A percentile compares a stretch with the other conserved stretches of the same genome.
Evolutionary conservation across 1,140 invertebrate species (phyloP).

Genomic region (Pachypeltis micranthus): DNA sequence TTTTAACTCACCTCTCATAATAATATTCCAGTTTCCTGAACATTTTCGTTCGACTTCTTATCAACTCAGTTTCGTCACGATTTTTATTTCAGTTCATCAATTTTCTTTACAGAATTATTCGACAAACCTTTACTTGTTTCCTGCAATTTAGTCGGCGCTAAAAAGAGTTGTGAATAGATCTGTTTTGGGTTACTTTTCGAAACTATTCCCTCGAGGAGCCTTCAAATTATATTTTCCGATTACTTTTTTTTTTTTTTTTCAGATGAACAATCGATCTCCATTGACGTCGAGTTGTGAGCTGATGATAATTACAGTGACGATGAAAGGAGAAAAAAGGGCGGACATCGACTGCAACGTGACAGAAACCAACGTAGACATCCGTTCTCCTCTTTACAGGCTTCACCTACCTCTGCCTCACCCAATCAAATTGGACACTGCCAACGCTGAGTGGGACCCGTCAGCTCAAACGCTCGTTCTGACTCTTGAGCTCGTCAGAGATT

Average conservation of each 20-base stretch:
- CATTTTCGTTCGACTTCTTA: too few relatives aligned
- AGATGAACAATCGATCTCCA: conserved; percentile 76
- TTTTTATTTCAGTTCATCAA: too few relatives aligned
- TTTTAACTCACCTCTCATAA: too few relatives aligned
- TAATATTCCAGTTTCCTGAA: too few relatives aligned
- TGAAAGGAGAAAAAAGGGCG: conserved; percentile 56
- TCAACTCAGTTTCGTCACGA: too few relatives aligned
- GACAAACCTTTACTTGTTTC: too few relatives aligned
- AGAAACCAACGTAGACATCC: conserved; percentile 50
- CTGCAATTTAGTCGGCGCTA: too few relatives aligned
- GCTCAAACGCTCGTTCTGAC: conserved; percentile 41
- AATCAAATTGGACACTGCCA: conserved; percentile 62
- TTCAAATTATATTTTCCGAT: too few relatives aligned
- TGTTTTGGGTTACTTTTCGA: neutral
- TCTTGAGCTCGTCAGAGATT: conserved; percentile 23
- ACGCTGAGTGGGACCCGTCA: conserved; percentile 65
- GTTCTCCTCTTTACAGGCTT: conserved; percentile 51
- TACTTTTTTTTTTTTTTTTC: conserved; percentile 33
- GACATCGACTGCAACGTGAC: conserved; percentile 58
- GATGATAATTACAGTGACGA: conserved; percentile 57
- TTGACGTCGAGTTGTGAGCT: conserved; percentile 74
- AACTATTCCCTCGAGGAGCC: conserved; percentile 17
- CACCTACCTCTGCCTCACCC: conserved; percentile 62
- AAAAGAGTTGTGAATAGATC: too few relatives aligned
- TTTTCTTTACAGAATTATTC: too few relatives aligned